Conservation (phyloP, 2,797 vertebrate genomes). For the Morelia viridis region DNA sequence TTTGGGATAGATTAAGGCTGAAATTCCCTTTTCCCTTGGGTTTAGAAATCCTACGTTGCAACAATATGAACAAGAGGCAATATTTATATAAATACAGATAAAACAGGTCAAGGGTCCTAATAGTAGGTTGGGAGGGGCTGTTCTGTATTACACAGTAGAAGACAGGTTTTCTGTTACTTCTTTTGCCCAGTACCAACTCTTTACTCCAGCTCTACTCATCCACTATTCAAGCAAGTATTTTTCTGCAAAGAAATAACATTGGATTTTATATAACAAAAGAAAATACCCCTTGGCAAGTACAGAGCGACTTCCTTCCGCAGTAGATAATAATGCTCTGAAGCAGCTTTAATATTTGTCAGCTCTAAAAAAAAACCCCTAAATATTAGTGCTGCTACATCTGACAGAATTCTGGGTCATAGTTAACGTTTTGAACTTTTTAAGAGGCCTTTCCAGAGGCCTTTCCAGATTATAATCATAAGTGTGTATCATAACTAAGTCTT, state of each 20-base stretch:
- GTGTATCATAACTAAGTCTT: background rate
- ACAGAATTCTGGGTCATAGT: background rate
- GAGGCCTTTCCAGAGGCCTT: background rate
- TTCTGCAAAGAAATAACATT: background rate
- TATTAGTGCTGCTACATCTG: background rate
- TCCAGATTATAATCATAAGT: background rate
- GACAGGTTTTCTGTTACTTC: fast-evolving
- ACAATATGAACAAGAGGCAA: background rate
- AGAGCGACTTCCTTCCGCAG: background rate
- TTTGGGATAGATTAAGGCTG: background rate
- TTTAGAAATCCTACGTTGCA: background rate
- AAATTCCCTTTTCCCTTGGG: background rate
- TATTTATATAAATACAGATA: background rate
- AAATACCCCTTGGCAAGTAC: background rate
- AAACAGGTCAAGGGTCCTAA: background rate
- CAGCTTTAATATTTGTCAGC: background rate
- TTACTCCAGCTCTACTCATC: background rate
- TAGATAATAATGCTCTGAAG: background rate
- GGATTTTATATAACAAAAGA: background rate
- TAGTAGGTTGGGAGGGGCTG: fast-evolving
- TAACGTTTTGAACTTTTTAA: background rate
- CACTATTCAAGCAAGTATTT: background rate
- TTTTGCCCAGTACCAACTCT: background rate
- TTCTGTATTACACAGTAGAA: background rate
- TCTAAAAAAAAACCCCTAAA: background rate